These are phyloP conservation scores for Dendrocincla fuliginosa DNA, from an alignment of 2,797 vertebrate genomes.

Conservation along the genomic window DNA sequence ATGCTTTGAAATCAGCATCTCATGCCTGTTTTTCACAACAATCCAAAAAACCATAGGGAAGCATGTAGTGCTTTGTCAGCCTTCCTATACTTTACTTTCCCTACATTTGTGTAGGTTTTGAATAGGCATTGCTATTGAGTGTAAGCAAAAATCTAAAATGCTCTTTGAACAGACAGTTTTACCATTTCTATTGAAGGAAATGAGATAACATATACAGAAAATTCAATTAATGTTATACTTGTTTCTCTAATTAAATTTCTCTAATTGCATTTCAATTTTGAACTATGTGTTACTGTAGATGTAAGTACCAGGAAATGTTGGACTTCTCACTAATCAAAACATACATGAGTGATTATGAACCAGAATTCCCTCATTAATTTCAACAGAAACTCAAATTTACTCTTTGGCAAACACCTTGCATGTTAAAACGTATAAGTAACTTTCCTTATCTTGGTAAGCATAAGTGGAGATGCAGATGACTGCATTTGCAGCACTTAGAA, in stretches of 20 bases:
- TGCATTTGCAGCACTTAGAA: conserved; percentile 9
- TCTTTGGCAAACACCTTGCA: conserved; percentile 2
- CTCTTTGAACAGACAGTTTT: background rate
- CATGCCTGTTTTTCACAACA: background rate
- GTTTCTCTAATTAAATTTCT: conserved; percentile 12
- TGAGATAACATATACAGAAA: background rate
- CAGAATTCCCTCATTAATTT: conserved; percentile 36
- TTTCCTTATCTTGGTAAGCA: conserved; percentile 41
- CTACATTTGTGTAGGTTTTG: background rate
- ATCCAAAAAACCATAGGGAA: background rate
- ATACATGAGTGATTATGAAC: conserved; percentile 1
- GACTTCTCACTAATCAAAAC: conserved; percentile 45
- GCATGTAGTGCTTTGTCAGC: background rate
- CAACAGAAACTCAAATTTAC: background rate
- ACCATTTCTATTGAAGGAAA: background rate
- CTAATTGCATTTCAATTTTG: conserved; percentile 15
- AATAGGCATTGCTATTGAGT: background rate
- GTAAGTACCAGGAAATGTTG: background rate
- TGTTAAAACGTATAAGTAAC: background rate
- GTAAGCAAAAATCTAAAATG: background rate
- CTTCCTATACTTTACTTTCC: background rate
- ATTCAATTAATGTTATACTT: background rate
- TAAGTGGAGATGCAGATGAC: conserved; percentile 24
- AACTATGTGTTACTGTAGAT: background rate
- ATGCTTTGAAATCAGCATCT: background rate